A percentile compares a stretch with the other conserved stretches of the same genome.
Conservation (phyloP, 2,888 invertebrate genomes). For the Cotesia congregata region DNA sequence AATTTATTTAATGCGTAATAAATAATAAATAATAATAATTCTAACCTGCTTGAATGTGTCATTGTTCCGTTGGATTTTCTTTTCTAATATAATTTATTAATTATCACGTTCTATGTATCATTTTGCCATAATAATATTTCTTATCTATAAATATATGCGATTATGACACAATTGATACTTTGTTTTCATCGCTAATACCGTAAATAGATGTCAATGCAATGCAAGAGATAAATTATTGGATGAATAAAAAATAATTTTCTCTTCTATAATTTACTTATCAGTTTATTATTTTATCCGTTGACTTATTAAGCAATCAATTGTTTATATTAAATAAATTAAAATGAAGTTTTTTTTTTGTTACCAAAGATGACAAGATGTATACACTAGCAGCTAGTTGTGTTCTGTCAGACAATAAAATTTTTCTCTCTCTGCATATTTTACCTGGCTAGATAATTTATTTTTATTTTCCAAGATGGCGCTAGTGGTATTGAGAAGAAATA, state of each 20-base stretch:
- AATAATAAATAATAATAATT: not conserved
- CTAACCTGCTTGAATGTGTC: slow-evolving; percentile 12
- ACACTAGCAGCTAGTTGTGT: not conserved
- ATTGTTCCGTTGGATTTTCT: not conserved
- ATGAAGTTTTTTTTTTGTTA: not conserved
- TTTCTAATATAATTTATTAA: not conserved
- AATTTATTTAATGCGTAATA: not conserved
- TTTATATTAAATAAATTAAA: too few relatives aligned
- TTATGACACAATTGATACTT: slow-evolving; percentile 1
- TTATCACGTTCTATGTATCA: not conserved
- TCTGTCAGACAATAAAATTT: not conserved
- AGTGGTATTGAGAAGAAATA: not conserved
- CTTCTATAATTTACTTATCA: not conserved
- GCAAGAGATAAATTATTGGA: not conserved
- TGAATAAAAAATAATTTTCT: not conserved
- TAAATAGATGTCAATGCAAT: not conserved
- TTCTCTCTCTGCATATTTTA: not conserved
- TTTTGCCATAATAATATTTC: slow-evolving; percentile 1
- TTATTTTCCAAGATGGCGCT: not conserved
- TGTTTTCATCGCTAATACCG: not conserved
- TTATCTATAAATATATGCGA: not conserved
- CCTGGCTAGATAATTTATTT: not conserved
- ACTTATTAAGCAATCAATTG: not conserved
- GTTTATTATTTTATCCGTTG: not conserved
- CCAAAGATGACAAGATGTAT: not conserved